Conservation (phyloP, 2,113 vertebrate species). For the Coptodon bakossiorum region DNA sequence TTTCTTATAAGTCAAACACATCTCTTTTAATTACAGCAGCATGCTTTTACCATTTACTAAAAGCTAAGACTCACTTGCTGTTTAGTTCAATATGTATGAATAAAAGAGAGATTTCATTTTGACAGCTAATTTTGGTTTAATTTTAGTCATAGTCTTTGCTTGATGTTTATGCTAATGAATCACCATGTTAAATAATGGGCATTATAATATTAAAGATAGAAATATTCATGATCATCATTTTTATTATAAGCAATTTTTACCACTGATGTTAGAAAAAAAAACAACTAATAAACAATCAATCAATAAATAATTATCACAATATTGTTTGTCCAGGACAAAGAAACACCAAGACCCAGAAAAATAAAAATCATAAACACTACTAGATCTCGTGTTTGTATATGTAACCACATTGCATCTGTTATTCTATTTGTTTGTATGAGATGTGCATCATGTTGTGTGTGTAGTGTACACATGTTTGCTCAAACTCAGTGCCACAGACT, state of each 20-base stretch:
- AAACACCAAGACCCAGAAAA: background rate
- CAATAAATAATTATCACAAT: background rate
- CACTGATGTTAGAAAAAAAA: background rate
- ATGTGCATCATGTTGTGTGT: background rate
- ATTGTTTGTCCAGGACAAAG: background rate
- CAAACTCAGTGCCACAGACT: background rate
- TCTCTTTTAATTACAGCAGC: background rate
- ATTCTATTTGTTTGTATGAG: background rate
- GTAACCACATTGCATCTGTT: background rate
- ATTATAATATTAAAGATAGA: background rate
- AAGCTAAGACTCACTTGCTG: background rate
- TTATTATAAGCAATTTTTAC: background rate
- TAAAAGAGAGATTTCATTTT: background rate
- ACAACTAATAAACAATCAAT: background rate
- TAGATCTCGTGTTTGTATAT: background rate
- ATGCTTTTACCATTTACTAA: background rate
- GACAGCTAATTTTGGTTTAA: background rate
- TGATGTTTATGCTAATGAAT: background rate
- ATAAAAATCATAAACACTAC: background rate
- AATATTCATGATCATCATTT: background rate
- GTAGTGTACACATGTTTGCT: background rate
- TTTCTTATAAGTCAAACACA: background rate
- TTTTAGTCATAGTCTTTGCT: background rate
- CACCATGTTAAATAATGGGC: background rate
- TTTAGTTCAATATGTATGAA: background rate